A percentile compares a stretch with the other conserved stretches of the same genome.
phyloP scores from a whole-genome alignment of 2,113 vertebrate species.

The Meles meles region DNA sequence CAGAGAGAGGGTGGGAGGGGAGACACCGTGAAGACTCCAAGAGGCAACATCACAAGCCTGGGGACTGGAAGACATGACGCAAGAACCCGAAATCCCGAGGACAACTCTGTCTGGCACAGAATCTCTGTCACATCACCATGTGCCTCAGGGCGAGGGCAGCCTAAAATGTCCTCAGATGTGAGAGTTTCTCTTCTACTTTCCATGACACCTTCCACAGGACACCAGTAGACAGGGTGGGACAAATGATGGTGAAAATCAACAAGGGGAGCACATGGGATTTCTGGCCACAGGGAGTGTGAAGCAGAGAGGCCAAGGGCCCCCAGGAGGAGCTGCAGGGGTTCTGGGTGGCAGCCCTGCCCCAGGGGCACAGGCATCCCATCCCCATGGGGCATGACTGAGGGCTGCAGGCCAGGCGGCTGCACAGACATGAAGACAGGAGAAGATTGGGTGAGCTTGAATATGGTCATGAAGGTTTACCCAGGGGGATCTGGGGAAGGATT shows the following conservation, averaged over 20 bases:
- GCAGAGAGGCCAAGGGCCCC: too few relatives aligned
- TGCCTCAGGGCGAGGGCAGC: too few relatives aligned
- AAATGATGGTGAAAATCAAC: too few relatives aligned
- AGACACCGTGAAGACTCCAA: not conserved
- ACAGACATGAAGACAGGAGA: not conserved
- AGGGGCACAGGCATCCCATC: not conserved
- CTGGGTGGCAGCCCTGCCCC: too few relatives aligned
- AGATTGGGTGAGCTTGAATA: not conserved
- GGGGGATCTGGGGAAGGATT: fast-evolving
- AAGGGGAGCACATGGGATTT: too few relatives aligned
- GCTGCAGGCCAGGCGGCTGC: not conserved
- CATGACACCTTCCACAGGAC: too few relatives aligned
- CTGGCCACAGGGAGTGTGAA: too few relatives aligned
- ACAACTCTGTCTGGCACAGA: not conserved
- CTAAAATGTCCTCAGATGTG: not conserved
- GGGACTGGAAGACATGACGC: not conserved
- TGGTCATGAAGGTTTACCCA: not conserved
- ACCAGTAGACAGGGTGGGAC: not conserved
- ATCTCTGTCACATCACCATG: not conserved
- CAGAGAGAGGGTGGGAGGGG: too few relatives aligned
- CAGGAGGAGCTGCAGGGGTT: not conserved
- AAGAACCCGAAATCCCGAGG: not conserved
- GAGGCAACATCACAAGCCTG: not conserved
- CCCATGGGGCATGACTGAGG: not conserved
- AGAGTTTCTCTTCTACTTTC: too few relatives aligned